Evolutionary conservation across 2,797 vertebrate genomes (phyloP).

Genomic region (Cirrhinus molitorella): DNA sequence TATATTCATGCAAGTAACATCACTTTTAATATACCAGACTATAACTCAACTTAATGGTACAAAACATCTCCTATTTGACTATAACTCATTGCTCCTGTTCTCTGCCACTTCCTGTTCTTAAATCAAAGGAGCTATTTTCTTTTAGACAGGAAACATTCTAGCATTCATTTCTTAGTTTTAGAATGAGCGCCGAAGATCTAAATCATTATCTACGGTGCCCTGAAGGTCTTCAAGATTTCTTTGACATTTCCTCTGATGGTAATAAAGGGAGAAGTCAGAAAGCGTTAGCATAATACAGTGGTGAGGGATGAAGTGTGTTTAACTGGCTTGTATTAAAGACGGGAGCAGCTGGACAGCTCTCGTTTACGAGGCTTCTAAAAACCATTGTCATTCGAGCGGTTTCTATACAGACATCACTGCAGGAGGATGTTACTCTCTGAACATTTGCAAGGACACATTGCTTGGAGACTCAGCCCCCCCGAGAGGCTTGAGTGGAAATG

Average conservation of each 20-base stretch:
- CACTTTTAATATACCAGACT: neutral
- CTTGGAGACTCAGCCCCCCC: neutral
- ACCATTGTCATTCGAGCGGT: slow-evolving; percentile 28
- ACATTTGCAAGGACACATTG: slow-evolving; percentile 10
- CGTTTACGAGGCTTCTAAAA: slow-evolving; percentile 35
- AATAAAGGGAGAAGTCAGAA: slow-evolving; percentile 36
- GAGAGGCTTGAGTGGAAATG: slow-evolving; percentile 11
- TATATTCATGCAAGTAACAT: neutral
- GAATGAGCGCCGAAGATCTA: neutral
- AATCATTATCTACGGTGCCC: slow-evolving; percentile 39
- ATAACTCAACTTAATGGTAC: neutral
- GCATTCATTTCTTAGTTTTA: slow-evolving; percentile 16
- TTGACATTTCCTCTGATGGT: slow-evolving; percentile 44
- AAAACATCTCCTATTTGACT: neutral
- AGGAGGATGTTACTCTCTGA: neutral
- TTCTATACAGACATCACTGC: slow-evolving; percentile 5
- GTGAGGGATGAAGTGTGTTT: slow-evolving; percentile 41
- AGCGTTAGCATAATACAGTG: slow-evolving; percentile 32
- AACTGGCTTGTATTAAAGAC: slow-evolving; percentile 46
- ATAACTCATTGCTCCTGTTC: slow-evolving; percentile 11
- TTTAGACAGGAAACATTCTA: slow-evolving; percentile 27
- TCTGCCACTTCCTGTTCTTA: slow-evolving; percentile 24
- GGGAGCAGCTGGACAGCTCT: slow-evolving; percentile 36
- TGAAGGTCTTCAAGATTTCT: slow-evolving; percentile 41
- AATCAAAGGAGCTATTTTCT: slow-evolving; percentile 36